These are phyloP conservation scores for Diplazon laetatorius DNA, from an alignment of 2,888 invertebrate genomes.

Conservation along the genomic window DNA sequence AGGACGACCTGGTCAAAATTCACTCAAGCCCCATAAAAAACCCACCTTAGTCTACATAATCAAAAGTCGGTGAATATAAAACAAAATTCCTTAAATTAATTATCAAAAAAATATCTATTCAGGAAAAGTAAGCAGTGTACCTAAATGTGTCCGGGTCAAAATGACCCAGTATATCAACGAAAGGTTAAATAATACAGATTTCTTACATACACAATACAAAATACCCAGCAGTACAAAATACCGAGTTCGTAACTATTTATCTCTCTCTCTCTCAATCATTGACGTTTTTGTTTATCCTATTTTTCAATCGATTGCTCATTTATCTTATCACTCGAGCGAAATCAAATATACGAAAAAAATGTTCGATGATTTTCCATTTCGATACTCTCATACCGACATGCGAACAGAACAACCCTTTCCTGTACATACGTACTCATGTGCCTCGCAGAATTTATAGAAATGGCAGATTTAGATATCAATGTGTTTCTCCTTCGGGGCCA, in stretches of 20 bases:
- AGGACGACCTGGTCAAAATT: no score
- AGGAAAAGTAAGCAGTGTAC: no score
- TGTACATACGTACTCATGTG: slow-evolving; percentile 35
- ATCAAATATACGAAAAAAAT: neutral
- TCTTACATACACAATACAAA: slow-evolving; percentile 17
- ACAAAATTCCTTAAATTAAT: no score
- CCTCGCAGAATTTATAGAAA: slow-evolving; percentile 6
- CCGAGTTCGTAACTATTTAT: neutral
- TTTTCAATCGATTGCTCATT: no score
- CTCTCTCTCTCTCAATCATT: neutral
- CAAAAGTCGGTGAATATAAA: no score
- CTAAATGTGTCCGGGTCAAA: no score
- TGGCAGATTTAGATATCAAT: slow-evolving; percentile 13
- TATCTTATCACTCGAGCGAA: neutral
- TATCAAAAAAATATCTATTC: no score
- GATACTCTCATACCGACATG: neutral
- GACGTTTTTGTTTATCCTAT: no score
- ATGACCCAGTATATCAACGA: no score
- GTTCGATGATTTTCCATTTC: no score
- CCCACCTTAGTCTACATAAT: no score
- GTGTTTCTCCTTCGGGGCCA: slow-evolving; percentile 23
- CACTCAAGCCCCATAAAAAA: no score
- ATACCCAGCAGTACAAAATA: neutral
- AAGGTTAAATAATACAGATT: neutral
- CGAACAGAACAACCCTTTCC: slow-evolving; percentile 8